Evolutionary conservation across 2,113 vertebrate species (phyloP).

Genomic region (Oxyruncus cristatus): DNA sequence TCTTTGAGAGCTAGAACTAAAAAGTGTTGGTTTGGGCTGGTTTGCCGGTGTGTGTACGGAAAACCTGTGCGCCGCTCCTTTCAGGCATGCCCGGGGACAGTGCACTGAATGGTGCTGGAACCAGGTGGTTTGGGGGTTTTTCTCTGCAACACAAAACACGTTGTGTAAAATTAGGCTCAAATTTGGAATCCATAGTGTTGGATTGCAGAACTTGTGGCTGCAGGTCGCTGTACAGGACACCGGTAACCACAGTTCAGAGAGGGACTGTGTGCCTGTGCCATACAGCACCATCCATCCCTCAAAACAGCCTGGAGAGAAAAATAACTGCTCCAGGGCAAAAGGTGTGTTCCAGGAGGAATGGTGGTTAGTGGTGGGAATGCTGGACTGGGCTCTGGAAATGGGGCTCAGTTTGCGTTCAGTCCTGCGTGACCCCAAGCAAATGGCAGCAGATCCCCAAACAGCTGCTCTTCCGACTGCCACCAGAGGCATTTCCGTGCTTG

Average conservation of each 20-base stretch:
- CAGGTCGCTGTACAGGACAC: rapidly evolving
- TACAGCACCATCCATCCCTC: rapidly evolving
- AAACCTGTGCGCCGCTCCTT: rapidly evolving
- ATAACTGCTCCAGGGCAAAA: background rate
- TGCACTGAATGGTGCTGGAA: background rate
- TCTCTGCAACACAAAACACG: background rate
- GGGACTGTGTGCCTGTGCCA: rapidly evolving
- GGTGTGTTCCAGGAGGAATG: background rate
- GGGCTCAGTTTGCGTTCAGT: background rate
- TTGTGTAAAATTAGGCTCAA: background rate
- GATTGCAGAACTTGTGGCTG: background rate
- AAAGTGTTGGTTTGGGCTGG: background rate
- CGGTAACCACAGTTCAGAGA: background rate
- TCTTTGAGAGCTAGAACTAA: background rate
- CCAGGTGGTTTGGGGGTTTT: background rate
- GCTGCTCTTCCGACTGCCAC: rapidly evolving
- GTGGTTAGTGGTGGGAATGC: rapidly evolving
- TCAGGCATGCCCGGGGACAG: background rate
- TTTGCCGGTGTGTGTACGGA: background rate
- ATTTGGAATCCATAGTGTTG: rapidly evolving
- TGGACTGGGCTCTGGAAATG: background rate
- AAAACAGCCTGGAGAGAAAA: background rate
- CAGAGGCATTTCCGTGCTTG: rapidly evolving
- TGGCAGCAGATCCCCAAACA: rapidly evolving
- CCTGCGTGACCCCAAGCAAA: rapidly evolving